Conservation (phyloP, 2,113 vertebrate species). For the Charina bottae region DNA sequence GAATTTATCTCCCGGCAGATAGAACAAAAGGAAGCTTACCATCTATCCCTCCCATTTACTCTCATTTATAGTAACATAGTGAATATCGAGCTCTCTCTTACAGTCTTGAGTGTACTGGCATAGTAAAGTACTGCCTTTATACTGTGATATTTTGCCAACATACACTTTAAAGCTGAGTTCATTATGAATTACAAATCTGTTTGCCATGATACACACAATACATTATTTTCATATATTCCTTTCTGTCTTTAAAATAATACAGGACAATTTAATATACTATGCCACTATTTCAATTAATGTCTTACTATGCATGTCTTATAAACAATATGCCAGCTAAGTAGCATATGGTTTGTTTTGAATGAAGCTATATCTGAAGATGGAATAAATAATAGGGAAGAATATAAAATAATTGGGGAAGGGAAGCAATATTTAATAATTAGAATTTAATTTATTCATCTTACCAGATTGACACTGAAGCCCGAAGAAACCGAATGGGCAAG, state of each 20-base stretch:
- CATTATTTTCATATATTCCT: slow-evolving; percentile 21
- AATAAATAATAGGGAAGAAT: background rate
- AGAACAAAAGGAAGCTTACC: background rate
- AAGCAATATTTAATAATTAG: slow-evolving; percentile 39
- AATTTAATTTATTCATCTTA: slow-evolving; percentile 58
- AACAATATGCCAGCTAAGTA: background rate
- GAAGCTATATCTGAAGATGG: slow-evolving; percentile 23
- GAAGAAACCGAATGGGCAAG: slow-evolving; percentile 75
- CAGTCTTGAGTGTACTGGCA: background rate
- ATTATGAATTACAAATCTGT: background rate
- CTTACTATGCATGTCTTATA: background rate
- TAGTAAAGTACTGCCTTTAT: background rate
- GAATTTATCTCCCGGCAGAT: background rate
- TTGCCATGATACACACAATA: background rate
- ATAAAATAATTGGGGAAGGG: background rate
- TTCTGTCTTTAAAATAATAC: slow-evolving; percentile 28
- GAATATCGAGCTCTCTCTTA: background rate
- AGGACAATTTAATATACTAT: slow-evolving; percentile 4
- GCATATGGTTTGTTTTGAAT: background rate
- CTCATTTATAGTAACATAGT: background rate
- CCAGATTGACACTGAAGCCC: slow-evolving; percentile 79
- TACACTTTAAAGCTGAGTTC: background rate
- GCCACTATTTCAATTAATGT: background rate
- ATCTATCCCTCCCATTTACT: background rate
- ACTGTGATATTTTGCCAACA: background rate